Base-by-base conservation (phyloP, 2,888 invertebrate species). In the Noctua janthe region DNA sequence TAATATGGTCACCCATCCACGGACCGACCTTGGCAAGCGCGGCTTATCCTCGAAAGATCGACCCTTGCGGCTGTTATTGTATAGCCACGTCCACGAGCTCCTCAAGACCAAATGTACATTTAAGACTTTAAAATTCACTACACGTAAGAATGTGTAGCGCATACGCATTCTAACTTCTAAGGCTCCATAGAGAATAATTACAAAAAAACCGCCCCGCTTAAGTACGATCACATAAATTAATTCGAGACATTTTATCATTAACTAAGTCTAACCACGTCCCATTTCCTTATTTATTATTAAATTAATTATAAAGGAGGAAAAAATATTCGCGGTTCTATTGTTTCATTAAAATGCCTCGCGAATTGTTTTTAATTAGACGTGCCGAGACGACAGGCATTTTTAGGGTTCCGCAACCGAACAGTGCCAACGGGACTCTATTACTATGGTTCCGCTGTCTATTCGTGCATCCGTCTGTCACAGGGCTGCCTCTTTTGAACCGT, bases 311-410 rank as follows among this genome's bases (percentile, higher is more conserved):
- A 49, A 35, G 56, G 73, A 75, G 75, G 47, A 87, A 81, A 85
- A 85, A 84, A 81, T n/a, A 81, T 62, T 80, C 70, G 81, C 88
- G 78, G 72, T 80, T 86, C 87, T 87, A 87, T 87, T 87, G 79
- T 88, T 74, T 83, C 83, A 87, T 87, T 87, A 87, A 87, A 89
- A 89, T 85, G 82, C 74, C 79, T 81, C 75, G 80, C 81, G 69
- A 87, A 89, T 85, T 82, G 74, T 78, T 89, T 85, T 81, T 88
- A 89, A 88, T 88, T 88, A 85, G 83, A 77, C 76, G 71, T 76
- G 79, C 78, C 76, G 66, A 54, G 62, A 80, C 73, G 51, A 13
- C 51, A 71, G 71, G 69, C 69, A 17, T 47, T 17, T 43, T 47
- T 69, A 47, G 69, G 69, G 69, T 69, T 29, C 69, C 47, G n/a